Evolutionary conservation across 2,113 vertebrate genomes (phyloP).

Genomic region (Psephotus haematonotus): DNA sequence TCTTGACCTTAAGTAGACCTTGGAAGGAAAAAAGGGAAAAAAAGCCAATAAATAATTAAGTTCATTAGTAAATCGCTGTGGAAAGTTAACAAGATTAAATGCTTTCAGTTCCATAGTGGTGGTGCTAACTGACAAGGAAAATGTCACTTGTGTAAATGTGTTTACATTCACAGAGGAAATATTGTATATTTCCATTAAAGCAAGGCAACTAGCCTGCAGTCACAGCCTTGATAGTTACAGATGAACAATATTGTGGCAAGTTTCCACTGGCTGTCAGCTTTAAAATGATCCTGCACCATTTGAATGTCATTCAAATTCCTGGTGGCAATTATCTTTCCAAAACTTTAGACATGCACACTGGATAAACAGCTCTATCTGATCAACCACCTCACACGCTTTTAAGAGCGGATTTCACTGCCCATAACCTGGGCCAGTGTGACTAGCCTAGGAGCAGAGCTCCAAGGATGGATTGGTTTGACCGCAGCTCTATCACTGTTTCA

Average conservation of each 20-base stretch:
- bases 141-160: not conserved
- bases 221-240: not conserved
- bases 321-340: not conserved
- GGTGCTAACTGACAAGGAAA: not conserved
- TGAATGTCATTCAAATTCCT: not conserved
- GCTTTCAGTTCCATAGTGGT: not conserved
- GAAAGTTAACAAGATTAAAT: not conserved
- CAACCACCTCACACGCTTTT: not conserved
- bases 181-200: not conserved
- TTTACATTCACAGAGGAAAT: not conserved
- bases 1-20: not conserved
- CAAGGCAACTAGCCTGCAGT: not conserved
- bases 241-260: not conserved
- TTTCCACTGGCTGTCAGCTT: not conserved
- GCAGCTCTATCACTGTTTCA: not conserved
- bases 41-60: not conserved
- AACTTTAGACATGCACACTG: not conserved
- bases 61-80: not conserved
- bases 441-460: not conserved
- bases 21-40: too few relatives aligned
- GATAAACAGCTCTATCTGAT: not conserved
- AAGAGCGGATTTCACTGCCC: not conserved
- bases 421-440: accelerated
- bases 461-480: not conserved
- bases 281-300: not conserved